A percentile compares a stretch with the other conserved stretches of the same genome.
These are phyloP conservation scores for Chrosomus eos DNA, from an alignment of 2,797 vertebrate species.

Conservation along the genomic window DNA sequence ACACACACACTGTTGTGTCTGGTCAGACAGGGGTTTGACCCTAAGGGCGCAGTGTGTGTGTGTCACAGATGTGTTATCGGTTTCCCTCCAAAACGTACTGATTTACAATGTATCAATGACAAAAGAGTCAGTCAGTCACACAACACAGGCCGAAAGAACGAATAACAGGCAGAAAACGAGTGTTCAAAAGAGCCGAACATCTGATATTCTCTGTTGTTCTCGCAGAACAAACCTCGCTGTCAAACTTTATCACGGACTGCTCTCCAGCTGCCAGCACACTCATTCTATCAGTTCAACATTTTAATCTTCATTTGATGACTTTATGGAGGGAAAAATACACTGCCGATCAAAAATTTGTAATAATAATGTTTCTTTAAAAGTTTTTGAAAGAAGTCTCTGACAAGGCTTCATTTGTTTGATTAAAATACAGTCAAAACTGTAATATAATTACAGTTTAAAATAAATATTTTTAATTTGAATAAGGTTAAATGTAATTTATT, in stretches of 20 bases:
- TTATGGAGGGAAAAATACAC: neutral
- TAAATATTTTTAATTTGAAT: too few species aligned
- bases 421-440: too few species aligned
- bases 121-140: constrained; percentile 44
- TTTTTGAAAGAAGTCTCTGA: too few species aligned
- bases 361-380: too few species aligned
- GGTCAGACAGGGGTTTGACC: constrained; percentile 52
- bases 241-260: neutral
- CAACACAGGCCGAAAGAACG: neutral
- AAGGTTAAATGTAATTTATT: too few species aligned
- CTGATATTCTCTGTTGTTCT: constrained; percentile 28
- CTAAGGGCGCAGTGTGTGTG: constrained; percentile 29
- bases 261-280: constrained; percentile 14
- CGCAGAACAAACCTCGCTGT: neutral
- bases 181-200: neutral
- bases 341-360: too few species aligned
- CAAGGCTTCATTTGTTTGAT: too few species aligned
- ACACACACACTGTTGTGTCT: constrained; percentile 50
- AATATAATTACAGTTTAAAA: too few species aligned
- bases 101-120: constrained; percentile 45
- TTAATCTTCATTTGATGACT: neutral
- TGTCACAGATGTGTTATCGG: constrained; percentile 49
- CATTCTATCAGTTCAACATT: neutral
- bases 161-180: constrained; percentile 32
- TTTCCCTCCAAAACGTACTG: constrained; percentile 59